Evolutionary conservation across 2,797 vertebrate genomes (phyloP), one percentile per base, ranked within the genome.

Genomic region (Parauchenoglanis ngamensis): DNA sequence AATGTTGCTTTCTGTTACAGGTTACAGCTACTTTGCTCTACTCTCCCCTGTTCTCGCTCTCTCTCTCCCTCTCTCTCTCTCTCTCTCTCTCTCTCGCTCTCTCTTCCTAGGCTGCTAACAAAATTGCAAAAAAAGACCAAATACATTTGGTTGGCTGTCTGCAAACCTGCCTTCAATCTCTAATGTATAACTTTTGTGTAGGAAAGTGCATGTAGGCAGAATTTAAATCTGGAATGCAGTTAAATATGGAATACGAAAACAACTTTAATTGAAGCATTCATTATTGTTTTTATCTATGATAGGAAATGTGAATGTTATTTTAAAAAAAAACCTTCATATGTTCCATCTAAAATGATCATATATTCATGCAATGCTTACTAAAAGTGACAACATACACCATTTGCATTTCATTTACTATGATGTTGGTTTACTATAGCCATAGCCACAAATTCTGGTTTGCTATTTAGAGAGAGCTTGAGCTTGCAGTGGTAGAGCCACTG

Each of bases 221-320:
- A 59, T 80, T 44, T 56, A 23, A 59, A 59, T 73, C 11, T 40
- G n/a, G 59, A 86, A 75, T 12, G 52, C 83, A 88, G 52, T 87
- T 54, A 85, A 87, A 87, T 72, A 31, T 78, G 28, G 49, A 88
- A 88, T 23, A 86, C 31, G 68, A 79, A 85, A 88, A 76, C 76
- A 85, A 79, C 2, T 40, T 72, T 57, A 12, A 35, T 84, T 25
- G 35, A 56, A 70, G 23, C 80, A 78, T 84, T 79, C 40, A 72
- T 91, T 85, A 72, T 85, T 84, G 78, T 87, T 79, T 40, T 80
- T 61, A 85, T 77, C 81, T 46, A 79, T 80, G 57, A 65, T 80
- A 40, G 6, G 12, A 40, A 31, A 87, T 70, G 56, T 31, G 12
- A 49, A 81, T 75, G 75, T 56, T 63, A 57, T 83, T 82, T 46